These are phyloP conservation scores for Siphlonurus alternatus DNA, from an alignment of 2,888 invertebrate species.

Conservation along the genomic window DNA sequence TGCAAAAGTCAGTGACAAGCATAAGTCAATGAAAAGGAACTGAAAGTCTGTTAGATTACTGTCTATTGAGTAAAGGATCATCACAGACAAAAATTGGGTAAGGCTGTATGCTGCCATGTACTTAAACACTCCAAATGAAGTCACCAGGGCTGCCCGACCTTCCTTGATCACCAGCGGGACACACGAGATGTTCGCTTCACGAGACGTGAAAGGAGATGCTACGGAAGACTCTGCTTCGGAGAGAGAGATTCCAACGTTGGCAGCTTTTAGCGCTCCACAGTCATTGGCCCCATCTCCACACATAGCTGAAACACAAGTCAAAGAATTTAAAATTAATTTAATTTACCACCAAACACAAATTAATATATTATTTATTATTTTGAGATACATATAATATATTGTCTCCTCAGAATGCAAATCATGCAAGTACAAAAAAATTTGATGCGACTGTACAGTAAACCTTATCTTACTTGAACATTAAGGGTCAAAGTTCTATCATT, in stretches of 20 bases:
- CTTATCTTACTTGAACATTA: no score
- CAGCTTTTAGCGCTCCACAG: slow-evolving; percentile 33
- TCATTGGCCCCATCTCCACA: slow-evolving; percentile 41
- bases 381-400: background rate
- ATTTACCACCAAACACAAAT: background rate
- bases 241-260: slow-evolving; percentile 31
- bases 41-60: slow-evolving; percentile 42
- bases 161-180: slow-evolving; percentile 43
- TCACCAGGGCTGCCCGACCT: slow-evolving; percentile 84
- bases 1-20: slow-evolving; percentile 41
- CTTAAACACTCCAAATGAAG: slow-evolving; percentile 94
- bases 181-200: slow-evolving; percentile 30
- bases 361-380: background rate
- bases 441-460: background rate
- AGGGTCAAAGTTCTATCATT: no score
- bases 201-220: slow-evolving; percentile 35
- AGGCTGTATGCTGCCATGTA: slow-evolving; percentile 97
- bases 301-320: slow-evolving; percentile 38
- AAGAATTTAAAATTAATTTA: slow-evolving; percentile 18
- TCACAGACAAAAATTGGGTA: slow-evolving; percentile 81
- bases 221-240: slow-evolving; percentile 35
- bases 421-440: no score
- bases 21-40: slow-evolving; percentile 48
- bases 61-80: slow-evolving; percentile 56
- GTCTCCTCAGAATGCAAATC: no score